Evolutionary conservation across 2,888 invertebrate genomes (phyloP).

Genomic region (Dolomedes plantarius): DNA sequence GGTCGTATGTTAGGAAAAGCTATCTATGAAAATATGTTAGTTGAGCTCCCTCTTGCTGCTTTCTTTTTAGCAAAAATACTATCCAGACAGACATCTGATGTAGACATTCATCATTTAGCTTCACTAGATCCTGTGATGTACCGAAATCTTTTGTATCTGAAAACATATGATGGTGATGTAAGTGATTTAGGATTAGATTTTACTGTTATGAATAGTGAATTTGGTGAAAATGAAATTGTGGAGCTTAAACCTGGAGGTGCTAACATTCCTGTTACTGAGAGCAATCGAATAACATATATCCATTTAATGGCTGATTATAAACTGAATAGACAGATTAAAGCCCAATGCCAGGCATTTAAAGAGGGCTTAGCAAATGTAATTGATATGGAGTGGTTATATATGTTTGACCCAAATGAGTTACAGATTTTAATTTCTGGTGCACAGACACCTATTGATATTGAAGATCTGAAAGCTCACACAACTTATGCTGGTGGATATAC

Average conservation of each 20-base stretch:
- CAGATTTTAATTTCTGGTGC: constrained; percentile 98
- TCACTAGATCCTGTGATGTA: constrained; percentile 95
- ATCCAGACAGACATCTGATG: constrained; percentile 81
- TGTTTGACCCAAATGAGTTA: constrained; percentile 95
- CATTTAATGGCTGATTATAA: constrained; percentile 97
- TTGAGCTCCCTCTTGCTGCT: constrained; percentile 95
- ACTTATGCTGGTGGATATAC: constrained; percentile 92
- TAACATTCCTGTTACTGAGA: constrained; percentile 91
- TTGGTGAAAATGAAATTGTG: constrained; percentile 91
- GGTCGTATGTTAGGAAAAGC: constrained; percentile 97
- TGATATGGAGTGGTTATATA: constrained; percentile 92
- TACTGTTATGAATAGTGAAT: constrained; percentile 90
- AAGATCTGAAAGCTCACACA: constrained; percentile 90
- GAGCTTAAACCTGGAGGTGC: constrained; percentile 94
- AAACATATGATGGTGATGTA: constrained; percentile 90
- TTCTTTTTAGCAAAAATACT: constrained; percentile 94
- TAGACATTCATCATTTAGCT: constrained; percentile 93
- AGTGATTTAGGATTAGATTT: constrained; percentile 91
- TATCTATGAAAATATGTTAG: constrained; percentile 94
- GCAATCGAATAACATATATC: constrained; percentile 96
- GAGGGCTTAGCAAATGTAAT: constrained; percentile 93
- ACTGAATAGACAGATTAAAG: constrained; percentile 85
- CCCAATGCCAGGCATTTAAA: constrained; percentile 91
- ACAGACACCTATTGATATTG: constrained; percentile 93
- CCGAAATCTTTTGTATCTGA: constrained; percentile 90